phyloP scores from a whole-genome alignment of 2,888 invertebrate species.

The Margaritifera margaritifera region DNA sequence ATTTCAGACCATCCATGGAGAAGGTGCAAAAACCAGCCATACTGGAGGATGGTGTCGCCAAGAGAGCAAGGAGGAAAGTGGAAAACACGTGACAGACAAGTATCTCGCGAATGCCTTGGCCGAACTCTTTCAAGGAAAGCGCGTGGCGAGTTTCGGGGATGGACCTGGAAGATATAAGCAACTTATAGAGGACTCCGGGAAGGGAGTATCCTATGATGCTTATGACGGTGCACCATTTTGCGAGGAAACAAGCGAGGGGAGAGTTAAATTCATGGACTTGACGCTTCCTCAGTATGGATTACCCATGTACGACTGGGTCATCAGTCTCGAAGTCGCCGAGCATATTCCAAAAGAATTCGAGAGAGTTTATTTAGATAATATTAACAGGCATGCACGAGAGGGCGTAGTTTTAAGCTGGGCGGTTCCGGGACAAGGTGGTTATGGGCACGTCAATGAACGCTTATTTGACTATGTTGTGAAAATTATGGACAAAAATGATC shows the following conservation, averaged over 20 bases:
- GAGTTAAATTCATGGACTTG: slow-evolving; percentile 41
- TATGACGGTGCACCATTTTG: slow-evolving; percentile 40
- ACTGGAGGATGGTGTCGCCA: neutral
- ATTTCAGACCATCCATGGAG: neutral
- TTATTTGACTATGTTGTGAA: slow-evolving; percentile 9
- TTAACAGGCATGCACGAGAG: slow-evolving; percentile 36
- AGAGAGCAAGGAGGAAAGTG: neutral
- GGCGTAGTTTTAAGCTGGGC: slow-evolving; percentile 44
- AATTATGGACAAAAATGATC: slow-evolving; percentile 6
- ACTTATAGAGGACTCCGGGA: slow-evolving; percentile 21
- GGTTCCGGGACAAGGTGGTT: slow-evolving; percentile 20
- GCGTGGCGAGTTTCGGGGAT: slow-evolving; percentile 41
- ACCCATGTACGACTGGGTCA: slow-evolving; percentile 44
- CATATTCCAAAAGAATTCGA: slow-evolving; percentile 40
- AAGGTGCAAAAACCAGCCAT: neutral
- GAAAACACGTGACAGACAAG: neutral
- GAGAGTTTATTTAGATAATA: slow-evolving; percentile 34
- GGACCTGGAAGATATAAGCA: slow-evolving; percentile 47
- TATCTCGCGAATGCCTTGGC: neutral
- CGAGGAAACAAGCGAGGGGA: slow-evolving; percentile 36
- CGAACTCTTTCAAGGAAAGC: slow-evolving; percentile 27
- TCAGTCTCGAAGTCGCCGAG: slow-evolving; percentile 46
- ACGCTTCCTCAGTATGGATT: slow-evolving; percentile 47
- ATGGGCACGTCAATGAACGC: slow-evolving; percentile 13
- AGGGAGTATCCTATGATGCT: slow-evolving; percentile 31